These are phyloP conservation scores for Sapajus apella DNA, from an alignment of 2,113 vertebrate genomes.

Conservation along the genomic window DNA sequence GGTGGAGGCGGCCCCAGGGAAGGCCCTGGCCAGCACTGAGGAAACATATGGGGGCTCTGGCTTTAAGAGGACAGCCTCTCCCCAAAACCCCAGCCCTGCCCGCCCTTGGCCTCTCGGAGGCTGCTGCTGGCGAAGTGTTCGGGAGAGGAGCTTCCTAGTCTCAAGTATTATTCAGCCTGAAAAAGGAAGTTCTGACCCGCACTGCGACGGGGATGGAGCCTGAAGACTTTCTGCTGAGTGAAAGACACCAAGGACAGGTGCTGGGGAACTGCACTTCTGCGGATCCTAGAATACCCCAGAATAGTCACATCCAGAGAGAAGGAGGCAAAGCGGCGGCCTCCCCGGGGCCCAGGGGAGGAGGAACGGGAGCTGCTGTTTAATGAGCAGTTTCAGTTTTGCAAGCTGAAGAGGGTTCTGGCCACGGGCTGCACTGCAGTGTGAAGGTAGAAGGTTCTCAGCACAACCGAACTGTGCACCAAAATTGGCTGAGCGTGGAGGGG, in stretches of 20 bases:
- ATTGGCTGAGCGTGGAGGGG: not conserved
- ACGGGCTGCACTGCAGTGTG: not conserved
- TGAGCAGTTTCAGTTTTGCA: not conserved
- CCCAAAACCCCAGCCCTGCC: not conserved
- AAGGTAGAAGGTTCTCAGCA: not conserved
- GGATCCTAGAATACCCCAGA: not conserved
- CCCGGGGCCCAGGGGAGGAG: not conserved
- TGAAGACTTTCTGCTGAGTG: not conserved
- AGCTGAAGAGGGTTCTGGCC: not conserved
- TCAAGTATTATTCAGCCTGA: not conserved
- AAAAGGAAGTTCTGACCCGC: not conserved
- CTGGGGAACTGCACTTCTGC: too few relatives aligned
- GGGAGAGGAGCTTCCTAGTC: not conserved
- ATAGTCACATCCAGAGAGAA: not conserved
- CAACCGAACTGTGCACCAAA: accelerated
- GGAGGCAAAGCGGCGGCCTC: not conserved
- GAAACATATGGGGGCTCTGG: not conserved
- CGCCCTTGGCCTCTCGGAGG: not conserved
- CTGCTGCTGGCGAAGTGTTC: not conserved
- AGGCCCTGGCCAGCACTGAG: not conserved
- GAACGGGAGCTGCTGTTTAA: accelerated
- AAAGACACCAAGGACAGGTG: too few relatives aligned
- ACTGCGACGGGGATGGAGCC: not conserved
- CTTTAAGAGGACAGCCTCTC: not conserved
- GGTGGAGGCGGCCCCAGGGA: not conserved